These are phyloP conservation scores for Proisotoma minuta DNA, from an alignment of 2,888 invertebrate species.

Conservation along the genomic window DNA sequence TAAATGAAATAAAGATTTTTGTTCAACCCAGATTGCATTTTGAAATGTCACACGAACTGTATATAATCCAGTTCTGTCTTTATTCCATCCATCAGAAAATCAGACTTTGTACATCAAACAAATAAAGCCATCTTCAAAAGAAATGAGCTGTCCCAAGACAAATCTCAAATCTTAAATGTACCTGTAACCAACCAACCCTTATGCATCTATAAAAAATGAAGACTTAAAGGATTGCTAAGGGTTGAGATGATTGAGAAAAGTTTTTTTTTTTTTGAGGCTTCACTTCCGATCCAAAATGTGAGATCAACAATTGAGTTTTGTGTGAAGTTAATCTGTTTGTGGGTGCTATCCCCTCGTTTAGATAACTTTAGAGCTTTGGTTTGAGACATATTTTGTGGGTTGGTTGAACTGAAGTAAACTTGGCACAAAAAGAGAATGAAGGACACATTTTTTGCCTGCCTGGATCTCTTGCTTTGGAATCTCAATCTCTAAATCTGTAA, in stretches of 20 bases:
- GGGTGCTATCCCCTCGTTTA: no score
- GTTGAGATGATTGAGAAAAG: no score
- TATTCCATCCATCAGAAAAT: neutral
- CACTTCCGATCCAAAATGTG: conserved; percentile 4
- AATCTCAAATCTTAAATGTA: no score
- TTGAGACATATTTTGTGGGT: no score
- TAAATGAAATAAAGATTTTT: neutral
- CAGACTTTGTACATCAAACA: neutral
- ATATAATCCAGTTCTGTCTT: neutral
- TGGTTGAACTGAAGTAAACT: conserved; percentile 1
- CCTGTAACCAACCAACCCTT: no score
- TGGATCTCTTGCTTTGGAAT: neutral
- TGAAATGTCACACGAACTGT: neutral
- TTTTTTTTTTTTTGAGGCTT: conserved; percentile 2
- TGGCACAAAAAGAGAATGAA: conserved; percentile 1
- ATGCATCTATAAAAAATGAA: no score
- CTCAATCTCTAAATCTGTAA: conserved; percentile 5
- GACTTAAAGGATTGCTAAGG: no score
- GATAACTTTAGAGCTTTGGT: no score
- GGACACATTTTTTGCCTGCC: conserved; percentile 1
- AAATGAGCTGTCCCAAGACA: no score
- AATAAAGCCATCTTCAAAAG: neutral
- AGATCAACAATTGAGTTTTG: neutral
- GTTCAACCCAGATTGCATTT: neutral
- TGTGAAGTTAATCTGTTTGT: no score